These are phyloP conservation scores for Euzetes globulus DNA, from an alignment of 2,888 invertebrate genomes.

Conservation along the genomic window DNA sequence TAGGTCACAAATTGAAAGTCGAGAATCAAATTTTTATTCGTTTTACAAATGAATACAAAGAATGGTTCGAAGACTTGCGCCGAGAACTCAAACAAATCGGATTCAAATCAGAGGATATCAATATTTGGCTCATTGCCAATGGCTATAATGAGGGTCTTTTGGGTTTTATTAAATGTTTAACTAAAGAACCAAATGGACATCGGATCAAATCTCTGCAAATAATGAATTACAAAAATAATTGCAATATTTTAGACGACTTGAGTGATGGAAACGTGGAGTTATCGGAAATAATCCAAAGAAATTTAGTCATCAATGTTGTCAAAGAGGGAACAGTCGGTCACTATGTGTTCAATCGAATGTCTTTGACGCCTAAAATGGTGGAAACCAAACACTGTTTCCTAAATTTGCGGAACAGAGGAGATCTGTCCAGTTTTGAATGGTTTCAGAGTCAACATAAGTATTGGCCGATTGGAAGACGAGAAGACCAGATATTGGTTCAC, in stretches of 20 bases:
- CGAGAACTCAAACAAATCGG: conserved; percentile 55
- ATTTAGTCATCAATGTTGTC: conserved; percentile 74
- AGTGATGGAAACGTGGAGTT: neutral
- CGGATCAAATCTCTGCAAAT: conserved; percentile 62
- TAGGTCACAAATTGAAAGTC: conserved; percentile 35
- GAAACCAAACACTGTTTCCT: conserved; percentile 81
- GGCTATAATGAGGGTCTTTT: conserved; percentile 62
- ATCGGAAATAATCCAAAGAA: conserved; percentile 52
- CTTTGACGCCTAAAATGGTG: neutral
- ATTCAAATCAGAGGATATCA: conserved; percentile 45
- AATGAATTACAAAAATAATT: conserved; percentile 14
- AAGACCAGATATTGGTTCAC: conserved; percentile 58
- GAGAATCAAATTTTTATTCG: conserved; percentile 36
- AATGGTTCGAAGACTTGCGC: conserved; percentile 76
- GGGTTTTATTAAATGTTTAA: conserved; percentile 82
- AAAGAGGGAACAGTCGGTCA: conserved; percentile 50
- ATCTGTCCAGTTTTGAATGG: conserved; percentile 85
- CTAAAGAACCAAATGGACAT: conserved; percentile 73
- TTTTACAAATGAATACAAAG: conserved; percentile 32
- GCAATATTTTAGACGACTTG: neutral
- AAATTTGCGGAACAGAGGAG: conserved; percentile 85
- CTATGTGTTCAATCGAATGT: conserved; percentile 45
- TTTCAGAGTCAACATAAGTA: conserved; percentile 73
- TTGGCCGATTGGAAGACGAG: conserved; percentile 49
- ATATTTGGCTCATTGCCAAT: conserved; percentile 58